These are phyloP conservation scores for Spongilla lacustris DNA, from an alignment of 37 sponge, comb jelly and placozoan species.

Conservation along the genomic window DNA sequence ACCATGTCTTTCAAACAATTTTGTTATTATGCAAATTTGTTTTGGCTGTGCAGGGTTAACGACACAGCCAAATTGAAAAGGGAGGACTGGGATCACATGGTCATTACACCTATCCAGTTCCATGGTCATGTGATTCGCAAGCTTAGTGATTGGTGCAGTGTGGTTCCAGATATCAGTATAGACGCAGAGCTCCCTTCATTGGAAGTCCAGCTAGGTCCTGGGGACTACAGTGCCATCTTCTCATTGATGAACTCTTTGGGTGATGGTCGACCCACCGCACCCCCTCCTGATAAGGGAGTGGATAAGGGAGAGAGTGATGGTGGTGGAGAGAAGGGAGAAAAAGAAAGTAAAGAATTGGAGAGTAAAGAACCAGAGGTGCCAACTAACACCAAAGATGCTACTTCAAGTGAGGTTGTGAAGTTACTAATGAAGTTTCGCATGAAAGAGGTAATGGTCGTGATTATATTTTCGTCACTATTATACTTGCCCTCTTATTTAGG, in stretches of 20 bases:
- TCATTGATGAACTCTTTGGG: background rate
- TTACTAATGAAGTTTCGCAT: background rate
- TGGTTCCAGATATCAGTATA: conserved; percentile 37
- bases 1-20: too few relatives aligned
- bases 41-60: background rate
- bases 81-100: conserved; percentile 21
- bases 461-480: too few relatives aligned
- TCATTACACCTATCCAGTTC: conserved; percentile 51
- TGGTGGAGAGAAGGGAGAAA: background rate
- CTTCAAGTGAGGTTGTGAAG: background rate
- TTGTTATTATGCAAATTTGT: background rate
- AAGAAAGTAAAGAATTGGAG: conserved; percentile 4
- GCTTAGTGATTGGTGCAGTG: conserved; percentile 41
- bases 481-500: background rate
- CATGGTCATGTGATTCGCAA: conserved; percentile 35
- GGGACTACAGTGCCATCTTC: background rate
- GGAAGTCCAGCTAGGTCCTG: conserved; percentile 12
- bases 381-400: background rate
- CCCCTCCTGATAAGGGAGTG: background rate
- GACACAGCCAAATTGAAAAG: background rate
- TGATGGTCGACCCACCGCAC: background rate
- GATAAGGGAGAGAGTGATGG: background rate
- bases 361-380: background rate
- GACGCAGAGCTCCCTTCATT: conserved; percentile 17
- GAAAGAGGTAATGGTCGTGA: background rate